Percentiles rank a stretch among this genome's conserved stretches.
Conservation (phyloP, 2,797 vertebrate genomes). For the Xiphophorus birchmanni region DNA sequence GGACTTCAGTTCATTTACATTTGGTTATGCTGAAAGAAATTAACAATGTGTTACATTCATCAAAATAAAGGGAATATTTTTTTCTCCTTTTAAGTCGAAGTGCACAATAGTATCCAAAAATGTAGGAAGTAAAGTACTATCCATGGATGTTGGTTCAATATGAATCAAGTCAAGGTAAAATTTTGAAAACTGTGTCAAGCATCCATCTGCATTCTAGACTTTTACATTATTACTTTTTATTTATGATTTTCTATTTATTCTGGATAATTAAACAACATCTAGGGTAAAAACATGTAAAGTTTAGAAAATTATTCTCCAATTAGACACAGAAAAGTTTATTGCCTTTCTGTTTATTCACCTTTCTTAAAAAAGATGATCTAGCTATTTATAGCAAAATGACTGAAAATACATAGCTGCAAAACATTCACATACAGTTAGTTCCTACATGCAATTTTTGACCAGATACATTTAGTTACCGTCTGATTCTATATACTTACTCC, state of each 20-base stretch:
- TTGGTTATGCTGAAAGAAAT: background rate
- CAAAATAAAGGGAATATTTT: background rate
- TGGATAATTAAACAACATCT: no score
- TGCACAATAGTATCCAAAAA: background rate
- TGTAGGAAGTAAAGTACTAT: background rate
- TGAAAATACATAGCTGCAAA: background rate
- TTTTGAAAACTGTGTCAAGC: background rate
- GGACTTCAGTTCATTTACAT: background rate
- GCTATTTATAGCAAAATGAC: background rate
- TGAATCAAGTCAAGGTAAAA: background rate
- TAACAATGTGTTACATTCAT: background rate
- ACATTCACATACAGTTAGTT: no score
- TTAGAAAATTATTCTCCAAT: background rate
- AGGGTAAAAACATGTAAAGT: background rate
- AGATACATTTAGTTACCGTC: background rate
- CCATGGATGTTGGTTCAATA: background rate
- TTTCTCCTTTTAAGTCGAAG: background rate
- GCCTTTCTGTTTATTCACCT: no score
- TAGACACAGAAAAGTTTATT: background rate
- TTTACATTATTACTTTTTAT: background rate
- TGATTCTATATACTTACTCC: conserved; percentile 34
- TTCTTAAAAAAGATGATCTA: background rate
- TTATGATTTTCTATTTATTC: background rate
- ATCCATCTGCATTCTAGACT: background rate
- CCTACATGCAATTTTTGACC: background rate